Evolutionary conservation across 2,113 vertebrate species (phyloP), one percentile per base, ranked within the genome.

Genomic region (Electrona antarctica): DNA sequence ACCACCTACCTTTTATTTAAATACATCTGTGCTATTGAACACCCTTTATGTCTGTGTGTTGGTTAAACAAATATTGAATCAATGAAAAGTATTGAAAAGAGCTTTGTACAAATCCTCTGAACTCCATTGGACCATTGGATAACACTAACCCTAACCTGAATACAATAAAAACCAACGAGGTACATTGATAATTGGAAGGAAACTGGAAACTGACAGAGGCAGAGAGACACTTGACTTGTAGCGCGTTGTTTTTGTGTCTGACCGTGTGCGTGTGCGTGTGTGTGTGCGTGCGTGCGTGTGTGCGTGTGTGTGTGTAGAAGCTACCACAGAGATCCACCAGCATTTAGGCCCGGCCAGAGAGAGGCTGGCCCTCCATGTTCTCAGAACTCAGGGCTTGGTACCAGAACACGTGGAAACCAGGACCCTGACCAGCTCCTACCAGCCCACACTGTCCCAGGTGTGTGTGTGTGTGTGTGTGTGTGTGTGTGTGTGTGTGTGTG

Each of bases 321-420:
- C 83, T 69, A 95, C 95, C 89, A 92, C 93, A 87, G 88, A 90
- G 74, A 85, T 95, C 69, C 95, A 99, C 60, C 88, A 92, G 45
- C 97, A 98, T 73, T 88, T 98, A 7, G 97, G 98, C 14, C 91
- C 95, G 0, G 71, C 91, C 1, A 94, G 91, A 47, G 97, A 99
- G 78, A 92, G 96, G 1, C 93, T 99, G 2, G 93, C 95, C 6
- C 94, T 99, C 73, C 92, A 98, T 74, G 94, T 98, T 71, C 96
- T 99, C 69, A 92, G 95, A 90, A 92, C 90, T 0, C 95, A 97
- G 72, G 94, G 93, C 7, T 81, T 98, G 71, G 95, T 97, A 71
- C 96, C 97, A 1, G 98, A 99, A 65, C 96, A 99, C 0, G 96
- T 97, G 50, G 98, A 99, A 79, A 97, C 95, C 0, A 96, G 98